Evolutionary conservation across 2,888 invertebrate genomes (phyloP).

Genomic region (Drosophila cognata): DNA sequence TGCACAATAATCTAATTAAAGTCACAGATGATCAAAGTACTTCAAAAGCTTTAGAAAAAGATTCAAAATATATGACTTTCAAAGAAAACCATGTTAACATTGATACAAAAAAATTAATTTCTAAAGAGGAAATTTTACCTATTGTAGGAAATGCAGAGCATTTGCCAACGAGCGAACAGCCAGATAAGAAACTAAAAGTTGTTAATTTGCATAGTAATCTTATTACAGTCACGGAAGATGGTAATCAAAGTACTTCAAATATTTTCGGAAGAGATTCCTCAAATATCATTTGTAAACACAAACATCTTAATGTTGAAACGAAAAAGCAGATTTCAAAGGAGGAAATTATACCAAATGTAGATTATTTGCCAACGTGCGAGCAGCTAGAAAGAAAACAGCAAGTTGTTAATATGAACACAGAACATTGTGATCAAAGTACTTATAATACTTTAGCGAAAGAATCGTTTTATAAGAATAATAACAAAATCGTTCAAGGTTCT

Average conservation of each 20-base stretch:
- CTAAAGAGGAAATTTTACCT: neutral
- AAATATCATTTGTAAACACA: neutral
- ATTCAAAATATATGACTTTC: neutral
- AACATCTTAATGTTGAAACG: neutral
- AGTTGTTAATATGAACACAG: constrained; percentile 5
- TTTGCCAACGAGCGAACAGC: neutral
- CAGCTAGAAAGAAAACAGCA: neutral
- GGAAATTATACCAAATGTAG: constrained; percentile 1
- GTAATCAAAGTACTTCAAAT: neutral
- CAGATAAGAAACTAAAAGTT: neutral
- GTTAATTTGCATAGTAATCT: neutral
- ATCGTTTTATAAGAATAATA: constrained; percentile 15
- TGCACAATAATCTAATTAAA: neutral
- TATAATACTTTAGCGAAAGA: neutral
- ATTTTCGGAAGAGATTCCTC: neutral
- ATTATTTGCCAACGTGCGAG: neutral
- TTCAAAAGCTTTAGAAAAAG: neutral
- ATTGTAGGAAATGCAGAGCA: neutral
- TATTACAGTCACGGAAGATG: neutral
- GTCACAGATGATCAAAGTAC: neutral
- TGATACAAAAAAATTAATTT: neutral
- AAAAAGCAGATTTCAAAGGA: neutral
- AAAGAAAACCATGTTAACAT: neutral
- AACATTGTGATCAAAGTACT: constrained; percentile 9
- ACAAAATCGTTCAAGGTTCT: constrained; percentile 6